These are phyloP conservation scores for Fistularia tabacaria DNA, from an alignment of 2,797 vertebrate genomes.

Conservation along the genomic window DNA sequence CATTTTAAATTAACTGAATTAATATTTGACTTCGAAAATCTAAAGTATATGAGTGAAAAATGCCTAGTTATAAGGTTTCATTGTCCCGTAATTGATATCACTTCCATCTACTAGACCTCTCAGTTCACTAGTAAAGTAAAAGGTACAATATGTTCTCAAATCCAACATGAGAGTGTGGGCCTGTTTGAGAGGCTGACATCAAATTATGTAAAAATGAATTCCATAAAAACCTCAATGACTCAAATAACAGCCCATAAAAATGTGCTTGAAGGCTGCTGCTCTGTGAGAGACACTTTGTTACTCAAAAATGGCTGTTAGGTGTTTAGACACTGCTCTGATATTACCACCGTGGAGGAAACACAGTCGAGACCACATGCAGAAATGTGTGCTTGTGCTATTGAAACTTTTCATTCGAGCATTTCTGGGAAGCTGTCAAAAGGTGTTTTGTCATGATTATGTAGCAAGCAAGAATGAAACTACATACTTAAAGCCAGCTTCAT, in stretches of 20 bases:
- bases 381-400: not conserved
- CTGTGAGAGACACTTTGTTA: slow-evolving; percentile 24
- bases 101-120: no score
- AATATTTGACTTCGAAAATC: not conserved
- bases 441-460: no score
- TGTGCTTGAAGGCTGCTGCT: slow-evolving; percentile 2
- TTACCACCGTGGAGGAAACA: slow-evolving; percentile 8
- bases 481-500: no score
- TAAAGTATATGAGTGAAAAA: not conserved
- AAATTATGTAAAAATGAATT: slow-evolving; percentile 10
- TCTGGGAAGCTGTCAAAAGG: no score
- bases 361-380: slow-evolving; percentile 6
- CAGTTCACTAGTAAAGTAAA: no score
- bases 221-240: slow-evolving; percentile 1
- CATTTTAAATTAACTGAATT: not conserved
- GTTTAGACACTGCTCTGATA: slow-evolving; percentile 13
- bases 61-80: no score
- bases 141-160: no score
- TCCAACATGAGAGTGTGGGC: no score
- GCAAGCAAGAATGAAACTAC: no score
- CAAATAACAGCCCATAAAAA: slow-evolving; percentile 4
- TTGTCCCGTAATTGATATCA: no score
- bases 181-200: not conserved
- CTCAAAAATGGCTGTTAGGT: slow-evolving; percentile 6
- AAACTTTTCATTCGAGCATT: not conserved